phyloP scores from a whole-genome alignment of 2,888 invertebrate species.

The Drosophila tanythrix region DNA sequence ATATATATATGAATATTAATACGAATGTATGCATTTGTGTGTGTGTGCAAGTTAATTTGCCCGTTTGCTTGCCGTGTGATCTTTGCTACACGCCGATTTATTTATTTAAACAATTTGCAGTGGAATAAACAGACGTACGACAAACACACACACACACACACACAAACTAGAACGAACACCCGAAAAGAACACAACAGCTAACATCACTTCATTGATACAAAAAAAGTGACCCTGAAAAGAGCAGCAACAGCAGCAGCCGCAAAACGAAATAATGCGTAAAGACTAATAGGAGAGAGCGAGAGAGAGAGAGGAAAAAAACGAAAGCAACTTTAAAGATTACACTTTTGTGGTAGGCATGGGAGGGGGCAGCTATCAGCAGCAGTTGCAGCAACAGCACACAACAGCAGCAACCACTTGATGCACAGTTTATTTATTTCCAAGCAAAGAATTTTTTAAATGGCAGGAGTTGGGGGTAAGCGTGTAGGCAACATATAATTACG shows the following conservation, averaged over 20 bases:
- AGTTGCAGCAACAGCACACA: slow-evolving; percentile 5
- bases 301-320: neutral
- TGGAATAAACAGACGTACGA: slow-evolving; percentile 51
- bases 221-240: slow-evolving; percentile 72
- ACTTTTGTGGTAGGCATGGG: slow-evolving; percentile 21
- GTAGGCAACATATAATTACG: neutral
- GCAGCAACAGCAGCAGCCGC: slow-evolving; percentile 32
- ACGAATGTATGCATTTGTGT: slow-evolving; percentile 1
- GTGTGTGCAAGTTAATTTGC: slow-evolving; percentile 55
- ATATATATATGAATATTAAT: neutral
- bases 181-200: slow-evolving; percentile 31
- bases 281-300: slow-evolving; percentile 8
- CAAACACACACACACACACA: slow-evolving; percentile 18
- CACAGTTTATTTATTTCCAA: slow-evolving; percentile 70
- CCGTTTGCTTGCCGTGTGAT: slow-evolving; percentile 63
- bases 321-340: slow-evolving; percentile 15
- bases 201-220: slow-evolving; percentile 73
- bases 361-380: slow-evolving; percentile 17
- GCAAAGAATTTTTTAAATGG: slow-evolving; percentile 40
- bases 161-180: slow-evolving; percentile 9
- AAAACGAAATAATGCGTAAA: slow-evolving; percentile 27
- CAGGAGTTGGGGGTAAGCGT: neutral
- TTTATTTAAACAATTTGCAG: slow-evolving; percentile 75
- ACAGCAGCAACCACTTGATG: slow-evolving; percentile 46
- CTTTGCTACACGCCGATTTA: slow-evolving; percentile 79